Evolutionary conservation across 2,888 invertebrate species (phyloP), one percentile per base, ranked within the genome.

Genomic region (Aphrophora alni): DNA sequence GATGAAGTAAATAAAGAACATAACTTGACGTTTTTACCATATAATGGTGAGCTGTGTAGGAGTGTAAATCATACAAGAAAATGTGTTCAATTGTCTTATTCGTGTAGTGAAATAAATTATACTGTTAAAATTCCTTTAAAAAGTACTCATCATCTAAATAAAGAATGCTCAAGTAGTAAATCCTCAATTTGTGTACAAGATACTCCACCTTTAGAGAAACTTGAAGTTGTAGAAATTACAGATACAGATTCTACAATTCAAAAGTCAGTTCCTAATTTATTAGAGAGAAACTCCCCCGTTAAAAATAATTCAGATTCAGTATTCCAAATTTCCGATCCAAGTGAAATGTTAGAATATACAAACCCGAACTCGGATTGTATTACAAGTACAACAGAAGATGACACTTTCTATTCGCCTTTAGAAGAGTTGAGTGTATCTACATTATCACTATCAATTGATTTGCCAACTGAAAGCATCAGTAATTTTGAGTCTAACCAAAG

Each of bases 41-140:
- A 59, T 21, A 59, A 59, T 21, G 59, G 59, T 59, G 59, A 59
- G 21, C 4, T 59, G 59, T 21, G 59, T 59, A 59, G 10, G 21
- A n/a, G 59, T 59, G 5, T 21, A 21, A 3, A 59, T 21, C 59
- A 59, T 59, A n/a, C n/a, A 59, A 74, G 74, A 68, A 74, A 74
- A 79, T 79, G 78, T 79, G 78, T 79, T 79, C 74, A 79, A 68
- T 79, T 59, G 28, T 79, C 59, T 21, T 44, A 44, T 17, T 79
- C 78, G 0, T 79, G 73, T 79, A 74, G 68, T 74, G 78, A 73
- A 24, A 73, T 79, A 68, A 68, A 73, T 68, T 79, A 74, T 79
- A 74, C 78, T n/a, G 74, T 68, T 74, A 73, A 68, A 59, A 28
- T 79, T 1, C 74, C 73, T 25, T 68, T 74, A 59, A 5, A 44